phyloP scores from a whole-genome alignment of 2,113 vertebrate species.

The Heteronetta atricapilla region DNA sequence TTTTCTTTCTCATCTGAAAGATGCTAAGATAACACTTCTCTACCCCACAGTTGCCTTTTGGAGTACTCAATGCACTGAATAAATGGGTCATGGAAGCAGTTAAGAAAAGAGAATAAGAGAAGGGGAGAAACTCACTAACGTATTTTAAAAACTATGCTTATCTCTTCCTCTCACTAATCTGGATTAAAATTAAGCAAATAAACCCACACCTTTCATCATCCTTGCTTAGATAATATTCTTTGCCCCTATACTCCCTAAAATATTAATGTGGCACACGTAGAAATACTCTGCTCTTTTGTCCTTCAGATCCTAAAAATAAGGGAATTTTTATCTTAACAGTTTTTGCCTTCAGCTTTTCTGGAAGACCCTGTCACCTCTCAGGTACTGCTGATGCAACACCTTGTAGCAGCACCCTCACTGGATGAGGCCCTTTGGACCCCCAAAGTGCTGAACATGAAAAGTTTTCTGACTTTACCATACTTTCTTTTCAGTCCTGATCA shows the following conservation, averaged over 20 bases:
- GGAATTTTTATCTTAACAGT: not conserved
- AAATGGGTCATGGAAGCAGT: not conserved
- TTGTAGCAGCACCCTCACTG: not conserved
- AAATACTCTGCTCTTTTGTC: not conserved
- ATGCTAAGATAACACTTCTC: not conserved
- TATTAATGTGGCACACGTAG: fast-evolving
- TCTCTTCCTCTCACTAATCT: not conserved
- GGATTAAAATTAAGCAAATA: not conserved
- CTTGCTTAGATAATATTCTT: not conserved
- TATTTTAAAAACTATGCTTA: not conserved
- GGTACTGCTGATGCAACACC: not conserved
- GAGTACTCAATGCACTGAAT: not conserved
- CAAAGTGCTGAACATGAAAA: not conserved
- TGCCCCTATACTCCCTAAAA: not conserved
- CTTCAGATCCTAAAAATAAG: not conserved
- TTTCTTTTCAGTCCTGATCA: not conserved
- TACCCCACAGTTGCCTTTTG: not conserved
- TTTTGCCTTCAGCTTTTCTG: not conserved
- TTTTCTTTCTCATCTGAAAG: not conserved
- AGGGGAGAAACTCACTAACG: not conserved
- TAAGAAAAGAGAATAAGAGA: not conserved
- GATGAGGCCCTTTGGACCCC: not conserved
- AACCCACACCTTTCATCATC: not conserved
- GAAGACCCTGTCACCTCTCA: not conserved
- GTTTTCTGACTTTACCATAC: not conserved